Evolutionary conservation across 2,113 vertebrate genomes (phyloP), one percentile per base, ranked within the genome.

Genomic region (Brachyistius frenatus): DNA sequence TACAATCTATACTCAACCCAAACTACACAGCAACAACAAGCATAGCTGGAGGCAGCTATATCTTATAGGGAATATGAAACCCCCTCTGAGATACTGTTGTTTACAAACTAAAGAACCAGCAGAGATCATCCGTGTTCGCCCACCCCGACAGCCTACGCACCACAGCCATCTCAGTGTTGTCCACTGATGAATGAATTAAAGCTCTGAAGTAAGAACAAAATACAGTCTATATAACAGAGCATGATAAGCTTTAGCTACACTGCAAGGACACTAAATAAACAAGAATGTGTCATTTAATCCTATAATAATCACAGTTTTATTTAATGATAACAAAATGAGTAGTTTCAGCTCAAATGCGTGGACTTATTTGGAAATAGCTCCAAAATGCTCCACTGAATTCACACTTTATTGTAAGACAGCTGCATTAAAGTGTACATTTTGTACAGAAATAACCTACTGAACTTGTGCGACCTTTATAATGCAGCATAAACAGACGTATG

Each of bases 401-500:
- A 3, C 1, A n/a, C n/a, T 16, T 14, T 33, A 10, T 67, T 47
- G 37, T 4, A n/a, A 58, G 4, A 32, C 37, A 64, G 31, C 61
- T 55, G 33, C n/a, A 50, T 4, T 53, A 31, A 44, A 35, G 13
- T 62, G 58, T 53, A 31, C 37, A 0, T 71, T 58, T 56, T 63
- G 62, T 61, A 39, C 56, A 36, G 30, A 63, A 49, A 30, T 41
- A 49, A 71, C 44, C 61, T 31, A 47, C 30, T 62, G 35, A 82
- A 81, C 47, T 52, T 56, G 35, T 53, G 11, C 7, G 15, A 73
- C 47, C 50, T 52, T 80, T 72, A 46, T 5, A 0, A 50, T 66
- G 46, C 80, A 69, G 44, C 63, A 75, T 35, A 46, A 80, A 63
- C 16, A 55, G 11, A 3, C 7, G 31, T 69, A 54, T 66, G 55